A percentile compares a stretch with the other conserved stretches of the same genome.
phyloP scores from a whole-genome alignment of 2,797 vertebrate genomes.

The Centroberyx gerrardi region DNA sequence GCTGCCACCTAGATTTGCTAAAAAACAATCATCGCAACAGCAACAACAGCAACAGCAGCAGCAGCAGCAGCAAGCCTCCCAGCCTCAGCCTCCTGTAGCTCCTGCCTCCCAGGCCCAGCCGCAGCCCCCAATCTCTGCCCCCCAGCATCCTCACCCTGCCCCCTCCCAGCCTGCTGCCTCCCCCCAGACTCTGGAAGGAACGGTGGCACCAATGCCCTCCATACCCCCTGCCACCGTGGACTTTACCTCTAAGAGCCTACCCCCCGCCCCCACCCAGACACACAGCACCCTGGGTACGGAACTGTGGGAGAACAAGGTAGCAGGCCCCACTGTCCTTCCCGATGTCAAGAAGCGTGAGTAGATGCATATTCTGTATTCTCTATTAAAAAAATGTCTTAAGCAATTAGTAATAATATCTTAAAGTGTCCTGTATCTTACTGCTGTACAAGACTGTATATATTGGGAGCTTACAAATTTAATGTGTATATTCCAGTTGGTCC shows the following conservation, averaged over 20 bases:
- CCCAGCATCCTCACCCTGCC: constrained; percentile 83
- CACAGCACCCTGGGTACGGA: constrained; percentile 92
- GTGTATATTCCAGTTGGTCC: constrained; percentile 90
- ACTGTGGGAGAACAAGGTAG: constrained; percentile 96
- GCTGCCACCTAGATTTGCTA: constrained; percentile 97
- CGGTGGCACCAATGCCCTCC: constrained; percentile 75
- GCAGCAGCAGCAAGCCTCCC: constrained; percentile 51
- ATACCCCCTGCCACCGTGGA: constrained; percentile 76
- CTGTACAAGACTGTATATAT: not conserved
- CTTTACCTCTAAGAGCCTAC: constrained; percentile 87
- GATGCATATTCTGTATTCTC: not conserved
- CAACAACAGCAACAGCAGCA: constrained; percentile 53
- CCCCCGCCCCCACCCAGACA: constrained; percentile 79
- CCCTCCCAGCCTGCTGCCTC: constrained; percentile 79
- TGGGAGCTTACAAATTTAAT: not conserved
- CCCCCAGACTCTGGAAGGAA: constrained; percentile 83
- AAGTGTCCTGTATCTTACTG: not conserved
- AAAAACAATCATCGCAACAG: constrained; percentile 92
- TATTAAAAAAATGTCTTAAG: not conserved
- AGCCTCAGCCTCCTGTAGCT: constrained; percentile 70
- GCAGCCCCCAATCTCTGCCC: constrained; percentile 72
- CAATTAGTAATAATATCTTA: not conserved
- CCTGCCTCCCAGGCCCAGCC: constrained; percentile 65
- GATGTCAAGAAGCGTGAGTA: constrained; percentile 97
- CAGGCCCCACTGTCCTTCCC: constrained; percentile 87